phyloP scores from a whole-genome alignment of 2,888 invertebrate genomes.

The Digitonthophagus gazella region DNA sequence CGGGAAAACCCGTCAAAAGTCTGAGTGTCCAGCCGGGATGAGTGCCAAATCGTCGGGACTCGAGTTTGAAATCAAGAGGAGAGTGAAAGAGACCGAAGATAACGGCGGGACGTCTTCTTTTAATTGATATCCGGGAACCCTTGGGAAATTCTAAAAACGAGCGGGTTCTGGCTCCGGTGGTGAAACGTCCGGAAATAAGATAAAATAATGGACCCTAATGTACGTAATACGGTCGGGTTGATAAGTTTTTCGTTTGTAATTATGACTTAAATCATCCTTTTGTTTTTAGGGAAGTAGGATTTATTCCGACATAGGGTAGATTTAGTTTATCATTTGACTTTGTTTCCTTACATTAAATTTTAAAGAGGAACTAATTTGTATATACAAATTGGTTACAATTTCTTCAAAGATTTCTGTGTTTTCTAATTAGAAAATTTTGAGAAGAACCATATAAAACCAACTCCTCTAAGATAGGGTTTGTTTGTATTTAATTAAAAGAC shows the following conservation, averaged over 20 bases:
- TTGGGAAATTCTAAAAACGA: constrained; percentile 1
- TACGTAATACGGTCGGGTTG: background rate
- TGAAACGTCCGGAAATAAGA: background rate
- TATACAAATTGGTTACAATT: too few species aligned
- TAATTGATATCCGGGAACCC: background rate
- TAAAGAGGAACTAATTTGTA: too few species aligned
- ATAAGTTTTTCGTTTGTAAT: constrained; percentile 1
- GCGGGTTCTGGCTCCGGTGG: background rate
- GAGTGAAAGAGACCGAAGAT: too few species aligned
- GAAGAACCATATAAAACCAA: background rate
- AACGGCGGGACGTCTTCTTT: background rate
- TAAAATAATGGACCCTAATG: constrained; percentile 2
- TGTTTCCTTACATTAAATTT: background rate
- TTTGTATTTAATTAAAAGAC: background rate
- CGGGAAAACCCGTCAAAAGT: background rate
- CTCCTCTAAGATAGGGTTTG: background rate
- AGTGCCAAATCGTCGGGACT: background rate
- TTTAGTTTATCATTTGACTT: background rate
- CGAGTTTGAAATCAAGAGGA: background rate
- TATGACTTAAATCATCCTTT: background rate
- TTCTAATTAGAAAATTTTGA: background rate
- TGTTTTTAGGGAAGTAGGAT: background rate
- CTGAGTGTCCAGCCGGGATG: background rate
- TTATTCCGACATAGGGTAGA: background rate
- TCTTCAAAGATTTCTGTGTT: too few species aligned